Base-by-base conservation (phyloP, 1,140 invertebrate genomes). In the Drosophila ambigua region DNA sequence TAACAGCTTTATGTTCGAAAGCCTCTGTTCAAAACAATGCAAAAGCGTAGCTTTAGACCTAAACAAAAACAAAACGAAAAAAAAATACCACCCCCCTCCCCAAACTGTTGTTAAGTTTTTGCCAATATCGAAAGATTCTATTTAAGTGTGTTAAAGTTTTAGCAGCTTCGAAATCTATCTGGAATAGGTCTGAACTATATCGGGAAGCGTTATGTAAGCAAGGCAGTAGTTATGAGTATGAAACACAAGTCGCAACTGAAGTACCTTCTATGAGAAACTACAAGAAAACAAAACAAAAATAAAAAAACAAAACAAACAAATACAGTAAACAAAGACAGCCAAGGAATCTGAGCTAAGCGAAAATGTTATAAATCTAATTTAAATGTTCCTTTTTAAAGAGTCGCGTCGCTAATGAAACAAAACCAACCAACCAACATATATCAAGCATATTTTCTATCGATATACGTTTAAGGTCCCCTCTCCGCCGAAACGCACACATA, bases 171-270 rank as follows among this genome's bases (percentile, higher is more conserved):
- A 15, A 63, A 26, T 53, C 49, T 53, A 57, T 11, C 11, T 43
- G 58, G 35, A 74, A 59, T 28, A 48, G 41, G 73, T 63, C 28
- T 35, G 31, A 35, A 35, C 8, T 35, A 39, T 39, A 39, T 39
- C 35, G 11, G 35, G 4, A 39, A 13, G 26, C 26, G 26, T 45
- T 48, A 58, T 39, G 5, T 66, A 43, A 66, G 43, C 43, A 31
- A 55, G 66, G 63, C 50, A 28, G 41, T 64, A 39, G 48, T 46
- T 39, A 59, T 72, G 60, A 66, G 41, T 69, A 52, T 72, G 48
- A 82, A 65, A 69, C 41, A 88, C 41, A 88, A 83, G 84, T 79
- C 83, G 83, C 83, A 83, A 88, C 83, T 71, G 44, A 88, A 83
- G 83, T 88, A 88, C 83, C 83, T 88, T 84, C 75, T 57, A 52